Conservation (phyloP, 2,888 invertebrate species). For the Spodoptera exigua region DNA sequence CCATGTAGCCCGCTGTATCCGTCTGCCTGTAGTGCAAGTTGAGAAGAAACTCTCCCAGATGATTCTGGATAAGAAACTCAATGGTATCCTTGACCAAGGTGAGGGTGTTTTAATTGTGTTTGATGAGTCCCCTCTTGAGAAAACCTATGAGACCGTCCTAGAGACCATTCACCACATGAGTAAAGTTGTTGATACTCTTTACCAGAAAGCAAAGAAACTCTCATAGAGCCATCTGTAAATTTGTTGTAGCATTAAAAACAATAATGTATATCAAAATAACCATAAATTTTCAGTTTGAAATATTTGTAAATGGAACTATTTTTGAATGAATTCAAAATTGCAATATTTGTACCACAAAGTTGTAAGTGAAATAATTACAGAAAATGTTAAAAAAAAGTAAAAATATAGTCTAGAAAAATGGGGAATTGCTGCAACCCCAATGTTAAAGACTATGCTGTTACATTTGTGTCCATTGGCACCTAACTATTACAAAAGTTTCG, state of each 20-base stretch:
- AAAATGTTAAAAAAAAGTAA: conserved; percentile 64
- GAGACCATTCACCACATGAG: conserved; percentile 99
- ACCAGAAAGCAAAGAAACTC: conserved; percentile 99
- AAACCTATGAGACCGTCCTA: conserved; percentile 98
- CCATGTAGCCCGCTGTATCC: conserved; percentile 97
- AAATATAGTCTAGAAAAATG: conserved; percentile 59
- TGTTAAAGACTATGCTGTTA: conserved; percentile 44
- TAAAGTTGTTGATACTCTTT: conserved; percentile 99
- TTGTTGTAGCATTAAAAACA: conserved; percentile 85
- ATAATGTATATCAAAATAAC: conserved; percentile 85
- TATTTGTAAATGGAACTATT: conserved; percentile 81
- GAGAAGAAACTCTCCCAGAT: conserved; percentile 99
- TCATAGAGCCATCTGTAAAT: conserved; percentile 90
- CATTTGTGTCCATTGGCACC: conserved; percentile 49
- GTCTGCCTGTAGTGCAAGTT: conserved; percentile 96
- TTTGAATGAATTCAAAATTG: conserved; percentile 80
- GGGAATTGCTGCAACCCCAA: conserved; percentile 68
- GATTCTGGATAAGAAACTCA: conserved; percentile 99
- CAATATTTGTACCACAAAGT: conserved; percentile 73
- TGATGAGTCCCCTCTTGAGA: conserved; percentile 97
- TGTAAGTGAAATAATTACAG: conserved; percentile 67
- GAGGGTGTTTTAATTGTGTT: conserved; percentile 99
- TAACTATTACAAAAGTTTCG: conserved; percentile 66
- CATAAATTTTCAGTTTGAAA: conserved; percentile 82
- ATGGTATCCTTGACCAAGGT: conserved; percentile 99